Conservation (phyloP, 2,888 invertebrate species). For the Dysmachus trigonus region DNA sequence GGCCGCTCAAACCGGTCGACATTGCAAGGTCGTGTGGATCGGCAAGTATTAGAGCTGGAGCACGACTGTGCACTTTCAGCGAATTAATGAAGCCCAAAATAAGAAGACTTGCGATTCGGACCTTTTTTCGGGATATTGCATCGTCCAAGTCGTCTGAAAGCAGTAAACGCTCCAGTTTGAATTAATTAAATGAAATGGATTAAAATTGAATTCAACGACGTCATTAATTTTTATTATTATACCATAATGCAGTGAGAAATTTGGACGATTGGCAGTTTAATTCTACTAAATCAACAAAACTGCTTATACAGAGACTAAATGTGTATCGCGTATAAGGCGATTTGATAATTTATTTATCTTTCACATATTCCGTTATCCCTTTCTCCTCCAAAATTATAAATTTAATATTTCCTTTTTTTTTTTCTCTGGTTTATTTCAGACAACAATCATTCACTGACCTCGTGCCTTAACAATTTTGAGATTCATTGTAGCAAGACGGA, state of each 20-base stretch:
- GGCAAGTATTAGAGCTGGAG: not conserved
- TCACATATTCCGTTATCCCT: not conserved
- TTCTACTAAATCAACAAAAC: not conserved
- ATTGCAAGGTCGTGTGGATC: conserved; percentile 49
- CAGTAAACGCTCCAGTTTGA: not conserved
- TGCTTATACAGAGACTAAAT: not conserved
- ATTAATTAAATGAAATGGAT: not conserved
- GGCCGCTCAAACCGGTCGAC: conserved; percentile 46
- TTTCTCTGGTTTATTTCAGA: not conserved
- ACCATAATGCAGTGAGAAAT: not conserved
- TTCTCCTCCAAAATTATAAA: not conserved
- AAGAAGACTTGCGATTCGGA: not conserved
- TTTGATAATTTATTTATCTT: not conserved
- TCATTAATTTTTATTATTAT: not conserved
- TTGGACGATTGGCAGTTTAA: not conserved
- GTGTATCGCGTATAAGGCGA: not conserved
- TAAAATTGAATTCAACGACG: not conserved
- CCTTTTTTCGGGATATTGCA: not conserved
- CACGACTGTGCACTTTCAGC: not conserved
- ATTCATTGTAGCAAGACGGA: conserved; percentile 26
- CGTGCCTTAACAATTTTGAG: not conserved
- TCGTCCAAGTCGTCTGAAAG: not conserved
- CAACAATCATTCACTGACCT: not conserved
- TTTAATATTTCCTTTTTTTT: not conserved
- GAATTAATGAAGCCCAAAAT: not conserved